Evolutionary conservation across 2,888 invertebrate species (phyloP), one percentile per base, ranked within the genome.

Genomic region (Drosophila fungiperda): DNA sequence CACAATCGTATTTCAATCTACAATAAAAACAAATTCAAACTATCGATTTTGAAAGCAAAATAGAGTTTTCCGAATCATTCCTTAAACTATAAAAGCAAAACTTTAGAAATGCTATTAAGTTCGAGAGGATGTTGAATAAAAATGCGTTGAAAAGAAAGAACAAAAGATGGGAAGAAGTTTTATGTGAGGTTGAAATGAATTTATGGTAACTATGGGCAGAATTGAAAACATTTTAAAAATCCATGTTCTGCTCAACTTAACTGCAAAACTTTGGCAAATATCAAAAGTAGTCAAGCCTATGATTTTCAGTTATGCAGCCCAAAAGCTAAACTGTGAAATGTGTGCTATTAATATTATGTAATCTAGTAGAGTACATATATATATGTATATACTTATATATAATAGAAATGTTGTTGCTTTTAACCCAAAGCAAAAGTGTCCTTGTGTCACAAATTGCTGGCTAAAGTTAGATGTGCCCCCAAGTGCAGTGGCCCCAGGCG

Each of bases 391-490:
- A n/a, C n/a, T n/a, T n/a, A n/a, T n/a, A n/a, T n/a, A n/a, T 40
- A n/a, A n/a, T 11, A 33, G 12, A 35, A 12, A 48, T 48, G 26
- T 52, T 59, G 48, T 50, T 32, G 12, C 23, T 59, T 64, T 49
- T 54, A 42, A 60, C 12, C 42, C 49, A 33, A 57, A 45, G 57
- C 52, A 55, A 68, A 59, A 54, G 52, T 78, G 71, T 76, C 80
- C 71, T 80, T 76, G 64, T 78, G 71, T 67, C 64, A 64, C 61
- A 67, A 71, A 71, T 50, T 40, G 78, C 55, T 73, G 60, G 49
- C 66, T 45, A 60, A 74, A 78, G 59, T 66, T 66, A 40, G 68
- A 63, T 73, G 59, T 57, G 74, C 78, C 62, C 62, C 60, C 71
- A 58, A 79, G 61, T 70, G 69, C 70, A 75, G n/a, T 65, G 75